These are phyloP conservation scores for Drosophila miranda DNA, from an alignment of 1,140 invertebrate genomes.

Conservation along the genomic window DNA sequence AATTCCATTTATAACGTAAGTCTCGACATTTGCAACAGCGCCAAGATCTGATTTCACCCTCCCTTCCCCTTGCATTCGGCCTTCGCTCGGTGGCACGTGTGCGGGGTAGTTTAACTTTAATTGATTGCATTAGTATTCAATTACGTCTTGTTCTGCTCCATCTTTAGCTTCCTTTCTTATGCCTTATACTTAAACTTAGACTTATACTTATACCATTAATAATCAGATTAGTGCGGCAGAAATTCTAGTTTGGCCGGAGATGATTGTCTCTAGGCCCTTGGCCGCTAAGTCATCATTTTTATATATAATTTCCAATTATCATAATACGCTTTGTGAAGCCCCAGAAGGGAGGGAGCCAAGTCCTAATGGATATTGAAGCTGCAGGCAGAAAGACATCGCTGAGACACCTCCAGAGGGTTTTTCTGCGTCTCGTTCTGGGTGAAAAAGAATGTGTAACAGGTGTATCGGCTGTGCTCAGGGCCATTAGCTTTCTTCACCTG, in stretches of 20 bases:
- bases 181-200: constrained; percentile 28
- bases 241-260: constrained; percentile 37
- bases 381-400: not conserved
- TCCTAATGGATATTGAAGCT: constrained; percentile 24
- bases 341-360: constrained; percentile 1
- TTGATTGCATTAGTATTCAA: constrained; percentile 74
- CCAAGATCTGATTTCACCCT: constrained; percentile 7
- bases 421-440: no score
- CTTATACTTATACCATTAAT: constrained; percentile 45
- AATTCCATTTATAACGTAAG: constrained; percentile 14
- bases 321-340: constrained; percentile 46
- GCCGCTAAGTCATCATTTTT: constrained; percentile 35
- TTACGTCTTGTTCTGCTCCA: constrained; percentile 32
- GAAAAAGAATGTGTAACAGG: no score
- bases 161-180: constrained; percentile 22
- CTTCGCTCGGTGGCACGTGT: constrained; percentile 37
- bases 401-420: no score
- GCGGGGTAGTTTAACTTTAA: constrained; percentile 57
- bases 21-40: constrained; percentile 21
- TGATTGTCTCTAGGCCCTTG: constrained; percentile 24
- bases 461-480: no score
- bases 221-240: constrained; percentile 58
- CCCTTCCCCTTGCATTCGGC: no score
- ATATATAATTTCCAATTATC: constrained; percentile 58
- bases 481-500: no score